Base-by-base conservation (phyloP, 1,140 invertebrate genomes). In the Cydia strobilella region DNA sequence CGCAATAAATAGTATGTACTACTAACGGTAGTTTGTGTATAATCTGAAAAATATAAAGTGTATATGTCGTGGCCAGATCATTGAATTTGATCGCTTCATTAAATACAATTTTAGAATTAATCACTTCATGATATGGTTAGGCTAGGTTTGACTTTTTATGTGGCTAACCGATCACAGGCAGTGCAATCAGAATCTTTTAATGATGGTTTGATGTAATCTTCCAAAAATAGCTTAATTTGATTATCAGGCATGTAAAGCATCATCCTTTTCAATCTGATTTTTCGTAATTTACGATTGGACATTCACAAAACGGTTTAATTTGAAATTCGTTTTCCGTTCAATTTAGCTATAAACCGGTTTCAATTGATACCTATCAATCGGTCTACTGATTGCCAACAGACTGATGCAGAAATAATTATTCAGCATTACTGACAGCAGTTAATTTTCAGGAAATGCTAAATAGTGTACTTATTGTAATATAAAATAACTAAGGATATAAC, bases 231-330 rank as follows among this genome's bases (percentile, higher is more conserved):
- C 48, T 51, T 51, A 51, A 51, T 51, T n/a, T 51, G 48, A 51
- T 51, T n/a, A 51, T 51, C 51, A 54, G 6, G n/a, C 51, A 54
- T 15, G n/a, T 45, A 18, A 18, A 54, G 5, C n/a, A 18, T 54
- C 51, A 18, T 54, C 5, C 7, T 54, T 18, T 54, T 54, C n/a
- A 54, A 18, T 18, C n/a, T 23, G 18, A 18, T 59, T 9, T 23
- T 23, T 59, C 4, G 20, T 59, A 59, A 59, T 23, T 59, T 59
- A 23, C 20, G 18, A 59, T 12, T 59, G 54, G 54, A 59, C 54
- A 54, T 54, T 59, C 20, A 59, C 20, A 59, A 59, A 59, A 59
- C 20, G 20, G 20, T 59, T 59, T 59, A 59, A 59, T 59, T 59
- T 59, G 10, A 23, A 59, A 59, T 59, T 23, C 20, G 54, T 59